Conservation (phyloP, 1,140 invertebrate species). For the Harpegnathos saltator region DNA sequence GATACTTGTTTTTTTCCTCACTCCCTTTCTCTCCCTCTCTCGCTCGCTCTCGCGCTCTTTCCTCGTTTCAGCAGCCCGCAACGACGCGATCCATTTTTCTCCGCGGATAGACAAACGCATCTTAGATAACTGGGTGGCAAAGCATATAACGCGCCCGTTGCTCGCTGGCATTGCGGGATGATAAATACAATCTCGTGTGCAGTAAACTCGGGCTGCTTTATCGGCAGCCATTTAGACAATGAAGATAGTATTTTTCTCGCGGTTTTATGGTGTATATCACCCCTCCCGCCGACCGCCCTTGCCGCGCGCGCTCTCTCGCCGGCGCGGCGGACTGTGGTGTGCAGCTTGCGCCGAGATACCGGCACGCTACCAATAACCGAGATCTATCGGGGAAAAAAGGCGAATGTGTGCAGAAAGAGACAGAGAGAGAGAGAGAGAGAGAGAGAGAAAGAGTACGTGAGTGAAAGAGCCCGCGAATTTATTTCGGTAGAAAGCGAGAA, state of each 20-base stretch:
- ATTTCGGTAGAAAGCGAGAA: conserved; percentile 63
- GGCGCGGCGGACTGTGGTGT: conserved; percentile 60
- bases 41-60: too few species aligned
- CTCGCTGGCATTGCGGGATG: conserved; percentile 74
- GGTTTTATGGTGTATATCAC: conserved; percentile 82
- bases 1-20: conserved; percentile 2
- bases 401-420: conserved; percentile 37
- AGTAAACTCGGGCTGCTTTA: conserved; percentile 81
- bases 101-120: conserved; percentile 70
- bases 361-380: conserved; percentile 76
- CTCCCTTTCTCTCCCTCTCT: neutral
- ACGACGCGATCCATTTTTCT: conserved; percentile 71
- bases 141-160: conserved; percentile 70
- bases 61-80: conserved; percentile 47
- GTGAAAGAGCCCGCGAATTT: conserved; percentile 73
- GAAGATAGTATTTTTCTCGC: conserved; percentile 83
- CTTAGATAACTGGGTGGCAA: conserved; percentile 74
- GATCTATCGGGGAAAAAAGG: conserved; percentile 66
- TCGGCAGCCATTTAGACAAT: conserved; percentile 84
- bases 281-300: neutral
- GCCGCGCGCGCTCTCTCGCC: neutral
- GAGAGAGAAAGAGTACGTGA: neutral
- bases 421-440: conserved; percentile 47
- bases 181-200: conserved; percentile 82
- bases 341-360: conserved; percentile 74